Evolutionary conservation across 2,797 vertebrate genomes (phyloP), one percentile per base, ranked within the genome.

Genomic region (Phyllotis vaccarum): DNA sequence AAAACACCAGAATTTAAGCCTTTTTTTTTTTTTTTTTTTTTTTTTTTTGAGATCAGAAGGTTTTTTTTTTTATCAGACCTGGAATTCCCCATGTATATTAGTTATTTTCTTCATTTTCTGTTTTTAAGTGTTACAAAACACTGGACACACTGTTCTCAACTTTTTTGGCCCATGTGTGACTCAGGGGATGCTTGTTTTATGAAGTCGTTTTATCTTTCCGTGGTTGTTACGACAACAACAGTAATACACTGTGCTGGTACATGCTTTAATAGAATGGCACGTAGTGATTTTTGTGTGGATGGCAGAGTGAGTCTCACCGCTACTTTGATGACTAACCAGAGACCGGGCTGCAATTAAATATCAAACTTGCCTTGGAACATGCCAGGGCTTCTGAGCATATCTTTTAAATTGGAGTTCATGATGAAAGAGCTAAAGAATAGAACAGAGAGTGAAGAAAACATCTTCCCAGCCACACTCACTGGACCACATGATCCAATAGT

Each of bases 261-360:
- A 24, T 17, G 52, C 86, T 64, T 64, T 56, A 68, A 75, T 58
- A 66, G 91, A 86, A 78, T 0, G 46, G 72, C 58, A 75, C 54
- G 70, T 89, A 83, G 37, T 46, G 40, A 85, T 93, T 89, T 60
- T 90, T 75, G 54, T 85, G 75, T 87, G 80, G 75, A 93, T 70
- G 68, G 43, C 49, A 0, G 2, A 54, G 58, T 2, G n/a, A 43
- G 58, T 64, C 64, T 40, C 46, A 27, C 29, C 40, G 19, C 34
- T n/a, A 43, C 56, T 93, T 93, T 85, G 79, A 90, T 81, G 91
- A 91, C 85, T 89, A 95, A 91, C 75, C 75, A 79, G 83, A 89
- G 62, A 37, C 86, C 24, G 2, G 49, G 70, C 70, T 34, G 22
- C 49, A 88, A 46, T 3, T 40, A 88, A 78, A 40, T 43, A 58